phyloP scores from a whole-genome alignment of 2,797 vertebrate genomes.

The Lateolabrax maculatus region DNA sequence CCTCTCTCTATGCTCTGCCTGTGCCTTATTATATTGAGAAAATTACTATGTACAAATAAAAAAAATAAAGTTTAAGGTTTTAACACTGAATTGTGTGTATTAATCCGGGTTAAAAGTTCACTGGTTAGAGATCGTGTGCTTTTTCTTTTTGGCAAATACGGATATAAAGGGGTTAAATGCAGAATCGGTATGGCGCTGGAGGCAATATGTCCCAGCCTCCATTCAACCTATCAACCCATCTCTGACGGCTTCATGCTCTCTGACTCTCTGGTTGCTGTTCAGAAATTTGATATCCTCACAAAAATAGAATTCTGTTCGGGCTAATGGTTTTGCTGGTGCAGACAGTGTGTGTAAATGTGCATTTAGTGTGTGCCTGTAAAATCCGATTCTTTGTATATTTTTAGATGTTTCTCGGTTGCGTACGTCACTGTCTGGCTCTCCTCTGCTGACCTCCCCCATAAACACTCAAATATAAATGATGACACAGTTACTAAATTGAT shows the following conservation, averaged over 20 bases:
- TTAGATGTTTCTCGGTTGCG: constrained; percentile 5
- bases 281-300: constrained; percentile 56
- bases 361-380: constrained; percentile 11
- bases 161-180: constrained; percentile 24
- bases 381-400: constrained; percentile 32
- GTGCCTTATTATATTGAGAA: neutral
- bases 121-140: neutral
- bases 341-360: constrained; percentile 11
- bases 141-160: constrained; percentile 1
- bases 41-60: no score
- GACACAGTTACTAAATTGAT: constrained; percentile 35
- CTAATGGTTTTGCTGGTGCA: constrained; percentile 52
- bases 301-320: constrained; percentile 63
- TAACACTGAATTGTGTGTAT: neutral
- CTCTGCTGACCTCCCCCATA: constrained; percentile 1
- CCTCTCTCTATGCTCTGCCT: neutral
- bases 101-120: neutral
- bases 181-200: constrained; percentile 20
- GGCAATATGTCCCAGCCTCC: constrained; percentile 35
- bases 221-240: constrained; percentile 45
- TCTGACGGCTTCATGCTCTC: constrained; percentile 49
- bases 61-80: no score
- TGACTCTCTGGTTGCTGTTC: constrained; percentile 51
- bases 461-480: constrained; percentile 24
- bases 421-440: neutral